Base-by-base conservation (phyloP, 1,140 invertebrate species). In the Lysiphlebus fabarum region DNA sequence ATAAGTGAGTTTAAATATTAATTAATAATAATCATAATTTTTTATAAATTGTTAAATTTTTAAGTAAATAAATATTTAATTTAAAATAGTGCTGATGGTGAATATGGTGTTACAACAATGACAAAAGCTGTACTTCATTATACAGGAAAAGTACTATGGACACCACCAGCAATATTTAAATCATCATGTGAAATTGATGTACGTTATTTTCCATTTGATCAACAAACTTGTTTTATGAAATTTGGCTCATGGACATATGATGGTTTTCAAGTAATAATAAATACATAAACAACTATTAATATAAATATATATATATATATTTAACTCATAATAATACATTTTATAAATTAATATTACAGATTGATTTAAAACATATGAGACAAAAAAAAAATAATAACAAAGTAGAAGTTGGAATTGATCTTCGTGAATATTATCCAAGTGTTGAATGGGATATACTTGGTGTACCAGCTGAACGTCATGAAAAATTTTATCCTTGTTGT, bases 241-340 rank as follows among this genome's bases (percentile, higher is more conserved):
- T 96, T 96, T 70, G 96, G 96, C 5, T 97, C 94, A 0, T 99
- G 96, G 97, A 96, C 94, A 3, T 99, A 98, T 75, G 95, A 98
- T 71, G 95, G 95, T 47, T 90, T 91, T 77, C 90, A 95, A 85
- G 90, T 95, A 80, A 61, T 65, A 17, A 37, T 50, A 33, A 40
- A 42, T 40, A 48, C 11, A 9, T 40, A 40, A 55, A 34, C 10
- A 7, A 34, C 8, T 33, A 50, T 36, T 8, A 34, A 8, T 53
- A 53, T 49, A 57, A 12, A 48, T 41, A 4, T 43, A 36, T 40
- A 14, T 26, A 5, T 11, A 8, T 9, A 34, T 14, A 14, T 42
- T 9, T 48, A 38, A 7, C 43, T 51, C 17, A 3, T 40, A 26
- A 53, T 48, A 11, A 41, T 4, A 37, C 6, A 14, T 51, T 55